Evolutionary conservation across 2,888 invertebrate genomes (phyloP).

Genomic region (Orthonychiurus folsomi): DNA sequence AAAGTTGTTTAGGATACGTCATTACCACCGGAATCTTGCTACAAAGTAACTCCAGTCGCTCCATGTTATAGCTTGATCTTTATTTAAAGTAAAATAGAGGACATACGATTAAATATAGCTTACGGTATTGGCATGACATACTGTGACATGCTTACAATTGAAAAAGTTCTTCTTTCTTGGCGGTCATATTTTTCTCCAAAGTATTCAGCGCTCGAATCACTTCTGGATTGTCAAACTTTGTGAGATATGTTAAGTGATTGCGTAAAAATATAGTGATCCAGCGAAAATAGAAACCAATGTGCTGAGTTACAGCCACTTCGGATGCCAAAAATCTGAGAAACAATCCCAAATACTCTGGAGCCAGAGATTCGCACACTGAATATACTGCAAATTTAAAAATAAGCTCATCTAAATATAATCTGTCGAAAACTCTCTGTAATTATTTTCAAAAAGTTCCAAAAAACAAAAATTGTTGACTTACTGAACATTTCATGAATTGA

Average conservation of each 20-base stretch:
- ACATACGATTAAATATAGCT: too few species aligned
- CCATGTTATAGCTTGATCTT: too few species aligned
- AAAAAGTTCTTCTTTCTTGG: conserved; percentile 68
- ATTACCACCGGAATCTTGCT: too few species aligned
- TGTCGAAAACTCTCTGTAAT: too few species aligned
- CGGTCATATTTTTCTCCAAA: conserved; percentile 68
- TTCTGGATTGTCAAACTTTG: conserved; percentile 45
- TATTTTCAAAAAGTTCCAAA: not conserved
- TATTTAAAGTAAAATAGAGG: too few species aligned
- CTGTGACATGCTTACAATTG: conserved; percentile 87
- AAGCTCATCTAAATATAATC: too few species aligned
- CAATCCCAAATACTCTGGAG: conserved; percentile 12
- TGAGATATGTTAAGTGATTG: conserved; percentile 51
- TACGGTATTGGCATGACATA: too few species aligned
- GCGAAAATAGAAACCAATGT: conserved; percentile 77
- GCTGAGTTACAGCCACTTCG: conserved; percentile 65
- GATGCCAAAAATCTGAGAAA: conserved; percentile 55
- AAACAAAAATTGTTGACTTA: conserved; percentile 47
- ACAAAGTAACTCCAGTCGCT: too few species aligned
- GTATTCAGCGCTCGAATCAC: conserved; percentile 60
- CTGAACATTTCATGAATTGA: conserved; percentile 64
- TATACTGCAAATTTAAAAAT: conserved; percentile 9
- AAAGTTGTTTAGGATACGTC: too few species aligned
- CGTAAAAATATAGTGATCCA: conserved; percentile 68
- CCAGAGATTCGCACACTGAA: conserved; percentile 1